Percentiles rank a stretch among this genome's conserved stretches.
phyloP scores from a whole-genome alignment of 2,888 invertebrate species.

The Metellina segmentata region DNA sequence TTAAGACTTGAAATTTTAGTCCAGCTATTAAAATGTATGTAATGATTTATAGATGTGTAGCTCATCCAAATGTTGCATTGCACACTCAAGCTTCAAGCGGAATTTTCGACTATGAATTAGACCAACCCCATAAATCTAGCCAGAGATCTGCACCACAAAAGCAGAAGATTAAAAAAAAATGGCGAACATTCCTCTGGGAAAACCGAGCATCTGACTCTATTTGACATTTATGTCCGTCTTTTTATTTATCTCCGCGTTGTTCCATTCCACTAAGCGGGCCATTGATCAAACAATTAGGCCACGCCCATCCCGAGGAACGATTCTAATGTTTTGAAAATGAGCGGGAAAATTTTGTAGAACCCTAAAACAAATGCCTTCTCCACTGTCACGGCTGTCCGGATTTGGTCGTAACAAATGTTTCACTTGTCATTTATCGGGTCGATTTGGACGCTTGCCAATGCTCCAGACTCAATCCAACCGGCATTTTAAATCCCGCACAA shows the following conservation, averaged over 20 bases:
- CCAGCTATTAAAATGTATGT: no score
- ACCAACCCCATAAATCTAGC: no score
- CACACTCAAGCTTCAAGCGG: no score
- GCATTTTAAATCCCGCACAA: slow-evolving; percentile 62
- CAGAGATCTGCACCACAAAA: no score
- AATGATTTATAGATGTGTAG: no score
- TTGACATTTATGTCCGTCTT: slow-evolving; percentile 53
- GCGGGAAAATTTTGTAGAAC: slow-evolving; percentile 31
- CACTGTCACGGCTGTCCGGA: slow-evolving; percentile 57
- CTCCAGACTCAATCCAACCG: slow-evolving; percentile 37
- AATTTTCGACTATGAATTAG: no score
- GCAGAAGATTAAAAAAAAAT: background rate
- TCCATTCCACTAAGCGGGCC: slow-evolving; percentile 55
- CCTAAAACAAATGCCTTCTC: slow-evolving; percentile 65
- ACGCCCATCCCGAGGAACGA: slow-evolving; percentile 59
- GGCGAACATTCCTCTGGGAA: slow-evolving; percentile 4
- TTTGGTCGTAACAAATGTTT: slow-evolving; percentile 70
- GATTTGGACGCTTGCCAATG: slow-evolving; percentile 67
- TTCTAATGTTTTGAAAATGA: slow-evolving; percentile 68
- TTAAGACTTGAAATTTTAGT: no score
- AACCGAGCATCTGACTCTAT: slow-evolving; percentile 16
- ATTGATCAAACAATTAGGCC: slow-evolving; percentile 70
- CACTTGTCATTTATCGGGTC: slow-evolving; percentile 70
- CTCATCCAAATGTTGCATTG: no score
- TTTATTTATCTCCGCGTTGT: slow-evolving; percentile 35